Percentiles rank a stretch among this genome's conserved stretches.
These are phyloP conservation scores for Steatornis caripensis DNA, from an alignment of 2,113 vertebrate genomes.

Conservation along the genomic window DNA sequence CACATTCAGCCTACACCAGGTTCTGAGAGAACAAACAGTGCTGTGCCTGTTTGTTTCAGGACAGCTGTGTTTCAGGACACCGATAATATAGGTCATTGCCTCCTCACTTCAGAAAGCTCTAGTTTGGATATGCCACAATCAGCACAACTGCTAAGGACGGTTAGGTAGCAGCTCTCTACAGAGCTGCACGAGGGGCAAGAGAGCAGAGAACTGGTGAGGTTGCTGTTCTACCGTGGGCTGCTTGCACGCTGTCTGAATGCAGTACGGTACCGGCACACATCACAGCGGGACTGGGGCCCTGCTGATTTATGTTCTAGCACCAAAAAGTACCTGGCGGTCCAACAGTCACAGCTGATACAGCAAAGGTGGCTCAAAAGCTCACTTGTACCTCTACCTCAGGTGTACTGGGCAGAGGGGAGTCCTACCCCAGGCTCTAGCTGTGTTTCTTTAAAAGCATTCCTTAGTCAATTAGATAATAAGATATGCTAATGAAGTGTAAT, in stretches of 20 bases:
- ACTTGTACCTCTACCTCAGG: neutral
- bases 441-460: neutral
- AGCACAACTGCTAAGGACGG: rapidly evolving
- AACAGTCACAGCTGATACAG: neutral
- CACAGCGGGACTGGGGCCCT: neutral
- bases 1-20: neutral
- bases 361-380: neutral
- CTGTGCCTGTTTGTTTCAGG: neutral
- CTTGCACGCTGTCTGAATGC: rapidly evolving
- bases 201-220: neutral
- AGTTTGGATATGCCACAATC: rapidly evolving
- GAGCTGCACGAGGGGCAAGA: neutral
- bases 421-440: neutral
- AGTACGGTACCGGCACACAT: rapidly evolving
- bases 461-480: neutral
- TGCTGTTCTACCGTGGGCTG: neutral
- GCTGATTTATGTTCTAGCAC: neutral
- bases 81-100: neutral
- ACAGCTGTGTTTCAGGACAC: neutral
- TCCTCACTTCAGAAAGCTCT: neutral
- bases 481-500: neutral
- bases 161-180: neutral
- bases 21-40: neutral
- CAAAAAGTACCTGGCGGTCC: neutral
- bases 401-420: neutral